Conservation (phyloP, 1,140 invertebrate genomes). For the Diprion similis region DNA sequence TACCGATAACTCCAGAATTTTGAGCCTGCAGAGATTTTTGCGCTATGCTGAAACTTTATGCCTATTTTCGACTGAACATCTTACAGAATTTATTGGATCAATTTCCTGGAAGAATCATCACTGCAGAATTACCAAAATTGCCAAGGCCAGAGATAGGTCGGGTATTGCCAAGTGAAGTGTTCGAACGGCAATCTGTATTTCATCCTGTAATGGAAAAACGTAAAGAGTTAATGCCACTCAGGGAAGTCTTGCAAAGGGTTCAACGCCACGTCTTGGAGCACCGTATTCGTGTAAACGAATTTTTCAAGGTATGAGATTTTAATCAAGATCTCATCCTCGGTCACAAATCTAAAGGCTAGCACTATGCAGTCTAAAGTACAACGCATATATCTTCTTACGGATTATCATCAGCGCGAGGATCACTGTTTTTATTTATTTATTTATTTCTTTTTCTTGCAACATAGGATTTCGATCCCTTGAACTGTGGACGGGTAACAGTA, state of each 20-base stretch:
- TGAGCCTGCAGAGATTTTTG: constrained; percentile 14
- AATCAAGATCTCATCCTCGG: constrained; percentile 8
- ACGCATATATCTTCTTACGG: no score
- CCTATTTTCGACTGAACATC: no score
- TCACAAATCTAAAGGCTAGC: constrained; percentile 18
- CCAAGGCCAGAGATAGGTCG: constrained; percentile 68
- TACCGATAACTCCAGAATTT: constrained; percentile 1
- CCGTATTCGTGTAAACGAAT: constrained; percentile 67
- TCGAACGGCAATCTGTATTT: constrained; percentile 64
- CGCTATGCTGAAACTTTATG: constrained; percentile 8
- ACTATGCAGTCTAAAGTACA: background rate
- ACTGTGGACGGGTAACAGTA: constrained; percentile 68
- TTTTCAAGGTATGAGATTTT: constrained; percentile 62
- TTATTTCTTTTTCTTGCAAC: background rate
- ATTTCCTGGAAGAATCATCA: constrained; percentile 69
- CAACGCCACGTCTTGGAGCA: constrained; percentile 68
- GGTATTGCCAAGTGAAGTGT: constrained; percentile 57
- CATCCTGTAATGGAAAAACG: constrained; percentile 58
- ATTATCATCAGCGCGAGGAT: no score
- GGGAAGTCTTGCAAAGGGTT: constrained; percentile 59
- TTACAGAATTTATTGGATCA: constrained; percentile 62
- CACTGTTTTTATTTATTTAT: background rate
- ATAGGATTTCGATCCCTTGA: constrained; percentile 70
- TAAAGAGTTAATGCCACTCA: constrained; percentile 50
- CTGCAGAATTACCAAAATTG: constrained; percentile 70